Conservation (phyloP, 2,797 vertebrate genomes). For the Crax fasciolata region DNA sequence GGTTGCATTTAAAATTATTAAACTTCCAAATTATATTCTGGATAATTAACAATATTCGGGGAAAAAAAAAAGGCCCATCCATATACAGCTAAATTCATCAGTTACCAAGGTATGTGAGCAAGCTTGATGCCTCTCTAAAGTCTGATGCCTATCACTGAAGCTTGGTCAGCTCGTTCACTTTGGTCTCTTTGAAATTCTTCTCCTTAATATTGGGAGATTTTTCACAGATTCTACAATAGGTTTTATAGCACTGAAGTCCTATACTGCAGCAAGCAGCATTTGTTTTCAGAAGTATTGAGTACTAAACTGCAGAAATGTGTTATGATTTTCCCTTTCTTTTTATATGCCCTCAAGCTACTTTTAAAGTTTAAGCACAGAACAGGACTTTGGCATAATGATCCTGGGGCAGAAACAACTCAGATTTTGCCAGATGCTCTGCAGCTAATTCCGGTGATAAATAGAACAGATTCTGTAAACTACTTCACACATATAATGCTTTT, state of each 20-base stretch:
- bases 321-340: background rate
- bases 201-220: background rate
- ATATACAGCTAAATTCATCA: background rate
- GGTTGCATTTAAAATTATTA: background rate
- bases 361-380: slow-evolving; percentile 41
- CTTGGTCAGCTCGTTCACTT: background rate
- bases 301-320: background rate
- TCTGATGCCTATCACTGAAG: background rate
- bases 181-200: background rate
- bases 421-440: slow-evolving; percentile 43
- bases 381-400: slow-evolving; percentile 37
- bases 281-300: background rate
- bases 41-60: background rate
- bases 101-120: background rate
- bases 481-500: slow-evolving; percentile 61
- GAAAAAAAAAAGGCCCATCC: rapidly evolving
- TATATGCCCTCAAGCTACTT: slow-evolving; percentile 24
- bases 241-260: background rate
- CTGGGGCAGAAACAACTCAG: slow-evolving; percentile 38
- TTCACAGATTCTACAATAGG: background rate
- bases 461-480: slow-evolving; percentile 50
- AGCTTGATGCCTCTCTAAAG: background rate
- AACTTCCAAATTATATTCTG: background rate
- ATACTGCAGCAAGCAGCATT: background rate
- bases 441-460: slow-evolving; percentile 72